Evolutionary conservation across 1,140 invertebrate species (phyloP).

Genomic region (Scaptomyza hsui): DNA sequence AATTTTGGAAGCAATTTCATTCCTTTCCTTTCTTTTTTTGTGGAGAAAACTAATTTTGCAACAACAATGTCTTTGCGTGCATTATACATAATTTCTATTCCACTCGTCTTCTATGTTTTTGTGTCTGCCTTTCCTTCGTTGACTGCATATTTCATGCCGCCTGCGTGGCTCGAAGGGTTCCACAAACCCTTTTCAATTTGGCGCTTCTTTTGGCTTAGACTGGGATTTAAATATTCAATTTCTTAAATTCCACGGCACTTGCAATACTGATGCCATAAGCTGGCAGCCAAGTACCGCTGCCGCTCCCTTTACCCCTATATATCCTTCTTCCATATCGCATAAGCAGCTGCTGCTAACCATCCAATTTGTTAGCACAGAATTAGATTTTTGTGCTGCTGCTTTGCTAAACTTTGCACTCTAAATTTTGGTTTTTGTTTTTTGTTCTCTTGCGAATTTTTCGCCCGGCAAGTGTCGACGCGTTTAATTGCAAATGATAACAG

Average conservation of each 20-base stretch:
- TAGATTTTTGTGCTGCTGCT: slow-evolving; percentile 21
- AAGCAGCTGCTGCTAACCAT: slow-evolving; percentile 52
- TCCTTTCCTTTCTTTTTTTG: slow-evolving; percentile 15
- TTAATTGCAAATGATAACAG: slow-evolving; percentile 77
- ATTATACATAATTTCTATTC: slow-evolving; percentile 66
- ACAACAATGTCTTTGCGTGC: slow-evolving; percentile 13
- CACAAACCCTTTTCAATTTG: slow-evolving; percentile 66
- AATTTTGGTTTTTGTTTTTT: slow-evolving; percentile 12
- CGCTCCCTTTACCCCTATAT: not conserved
- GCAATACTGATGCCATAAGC: slow-evolving; percentile 38
- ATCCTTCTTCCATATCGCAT: not conserved
- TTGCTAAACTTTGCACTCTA: slow-evolving; percentile 50
- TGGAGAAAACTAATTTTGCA: slow-evolving; percentile 20
- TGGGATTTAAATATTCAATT: slow-evolving; percentile 79
- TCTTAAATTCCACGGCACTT: slow-evolving; percentile 43
- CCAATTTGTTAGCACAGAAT: slow-evolving; percentile 49
- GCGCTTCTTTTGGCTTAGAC: slow-evolving; percentile 47
- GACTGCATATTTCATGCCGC: slow-evolving; percentile 62
- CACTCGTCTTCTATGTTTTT: slow-evolving; percentile 8
- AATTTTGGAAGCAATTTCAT: slow-evolving; percentile 65
- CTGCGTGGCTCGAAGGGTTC: slow-evolving; percentile 7
- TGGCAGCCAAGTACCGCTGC: not conserved
- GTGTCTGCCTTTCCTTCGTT: slow-evolving; percentile 16
- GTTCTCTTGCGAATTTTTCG: slow-evolving; percentile 31
- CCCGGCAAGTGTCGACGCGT: slow-evolving; percentile 69